phyloP scores from a whole-genome alignment of 2,888 invertebrate species.

The Apeira syringaria region DNA sequence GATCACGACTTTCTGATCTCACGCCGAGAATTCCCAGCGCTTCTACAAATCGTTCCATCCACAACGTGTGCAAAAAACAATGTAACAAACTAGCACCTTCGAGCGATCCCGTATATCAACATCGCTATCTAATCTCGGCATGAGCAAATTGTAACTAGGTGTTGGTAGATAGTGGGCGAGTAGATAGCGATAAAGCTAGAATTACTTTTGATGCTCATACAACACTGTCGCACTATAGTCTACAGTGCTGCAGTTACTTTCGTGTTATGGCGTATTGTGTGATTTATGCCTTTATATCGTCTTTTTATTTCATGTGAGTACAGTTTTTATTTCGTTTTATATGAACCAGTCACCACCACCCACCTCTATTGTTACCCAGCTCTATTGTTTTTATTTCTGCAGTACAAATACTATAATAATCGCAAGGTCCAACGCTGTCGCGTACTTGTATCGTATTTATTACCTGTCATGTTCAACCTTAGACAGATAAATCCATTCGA shows the following conservation, averaged over 20 bases:
- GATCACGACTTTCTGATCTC: conserved; percentile 72
- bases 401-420: conserved; percentile 6
- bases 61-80: conserved; percentile 49
- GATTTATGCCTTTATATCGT: conserved; percentile 1
- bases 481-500: conserved; percentile 22
- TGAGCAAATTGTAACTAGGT: conserved; percentile 27
- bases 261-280: conserved; percentile 4
- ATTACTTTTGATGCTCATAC: conserved; percentile 7
- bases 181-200: conserved; percentile 20
- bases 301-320: conserved; percentile 5
- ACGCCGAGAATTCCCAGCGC: conserved; percentile 65
- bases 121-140: conserved; percentile 32
- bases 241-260: conserved; percentile 7
- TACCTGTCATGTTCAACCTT: conserved; percentile 13
- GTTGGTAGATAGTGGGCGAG: conserved; percentile 21
- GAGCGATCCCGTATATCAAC: conserved; percentile 25
- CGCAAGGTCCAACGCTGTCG: conserved; percentile 20
- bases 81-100: conserved; percentile 27
- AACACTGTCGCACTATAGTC: conserved; percentile 1
- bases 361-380: too few relatives aligned
- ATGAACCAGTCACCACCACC: too few relatives aligned
- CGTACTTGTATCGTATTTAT: conserved; percentile 15
- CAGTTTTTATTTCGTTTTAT: neutral
- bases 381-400: conserved; percentile 1
- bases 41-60: conserved; percentile 55